Evolutionary conservation across 2,797 vertebrate genomes (phyloP), one percentile per base, ranked within the genome.

Genomic region (Menidia menidia): DNA sequence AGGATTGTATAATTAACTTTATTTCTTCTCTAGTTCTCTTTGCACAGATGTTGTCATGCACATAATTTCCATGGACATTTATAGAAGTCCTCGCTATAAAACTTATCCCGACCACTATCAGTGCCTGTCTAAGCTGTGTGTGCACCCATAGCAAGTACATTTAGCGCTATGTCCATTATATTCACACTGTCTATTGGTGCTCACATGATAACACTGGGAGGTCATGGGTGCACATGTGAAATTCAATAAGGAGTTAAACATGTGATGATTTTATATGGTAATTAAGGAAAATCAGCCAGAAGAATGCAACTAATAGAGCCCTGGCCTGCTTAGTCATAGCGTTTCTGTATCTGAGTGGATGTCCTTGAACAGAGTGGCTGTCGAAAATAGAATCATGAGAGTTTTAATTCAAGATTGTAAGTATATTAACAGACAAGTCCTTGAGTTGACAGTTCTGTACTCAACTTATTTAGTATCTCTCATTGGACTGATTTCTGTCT

Each of bases 231-330:
- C 75, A 65, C n/a, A 50, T 81, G 74, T 87, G 85, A 87, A 91
- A 89, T 89, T 80, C 77, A 87, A 87, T 88, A 85, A 90, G 81
- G 75, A 69, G 73, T 77, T 60, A 55, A 75, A 77, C 90, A 90
- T 92, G 88, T 91, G 91, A 92, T 87, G 30, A 74, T 75, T 59
- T 60, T 83, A 63, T 80, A 87, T 62, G 56, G 73, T 79, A 61
- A 80, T 60, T 67, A 80, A 77, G n/a, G 47, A 30, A 62, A 66
- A 61, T 54, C 68, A 71, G 19, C 18, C 39, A 25, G 41, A 85
- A 77, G 79, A 86, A 88, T 50, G 18, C 47, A 50, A 19, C 48
- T 63, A 18, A 58, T 48, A 78, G 62, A 80, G 65, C 60, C 63
- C 73, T 62, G 62, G 66, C 77, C 71, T 71, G 74, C 60, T 56